Base-by-base conservation (phyloP, 2,888 invertebrate species). In the Drosophila buzzatii region DNA sequence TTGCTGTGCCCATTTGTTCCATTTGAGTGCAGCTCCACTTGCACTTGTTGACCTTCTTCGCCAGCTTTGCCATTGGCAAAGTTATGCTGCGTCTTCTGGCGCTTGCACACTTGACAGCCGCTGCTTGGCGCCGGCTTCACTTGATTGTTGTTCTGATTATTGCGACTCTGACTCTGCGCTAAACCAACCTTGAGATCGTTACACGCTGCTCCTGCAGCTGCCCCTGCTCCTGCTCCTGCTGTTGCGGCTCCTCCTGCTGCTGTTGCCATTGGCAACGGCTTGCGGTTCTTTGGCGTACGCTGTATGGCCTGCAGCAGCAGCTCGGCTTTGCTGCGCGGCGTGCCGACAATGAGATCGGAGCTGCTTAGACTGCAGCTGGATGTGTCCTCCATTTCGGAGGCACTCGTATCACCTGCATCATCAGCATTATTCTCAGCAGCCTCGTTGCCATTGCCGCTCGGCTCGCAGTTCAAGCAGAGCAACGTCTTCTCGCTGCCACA, bases 281-380 rank as follows among this genome's bases (percentile, higher is more conserved):
- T 90, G 5, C 85, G 83, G 57, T 93, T 92, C 76, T 92, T 92
- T 76, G 93, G 94, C 61, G 94, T 93, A 37, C 94, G 92, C 84
- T 95, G 92, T 73, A 95, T 95, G 61, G 95, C 95, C 74, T 94
- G 94, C 62, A 95, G 87, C 69, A 95, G 81, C 59, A 94, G 91
- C 80, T 95, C 94, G 18, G 94, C 94, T 79, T 94, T 94, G 86
- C 93, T 94, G 42, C 92, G 85, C 37, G 93, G 92, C 47, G 90
- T 88, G 66, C 89, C 89, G 66, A 92, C 89, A 59, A 85, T 91
- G 80, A 91, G 90, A 82, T 85, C 88, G 66, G 79, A 80, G 73
- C 89, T 90, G 80, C 85, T 90, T 49, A 88, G 61, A 70, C 89
- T 91, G 73, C 86, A 85, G 58, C 82, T 75, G 51, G 85, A 85